phyloP scores from a whole-genome alignment of 2,113 vertebrate genomes.

The Setophaga petechia region DNA sequence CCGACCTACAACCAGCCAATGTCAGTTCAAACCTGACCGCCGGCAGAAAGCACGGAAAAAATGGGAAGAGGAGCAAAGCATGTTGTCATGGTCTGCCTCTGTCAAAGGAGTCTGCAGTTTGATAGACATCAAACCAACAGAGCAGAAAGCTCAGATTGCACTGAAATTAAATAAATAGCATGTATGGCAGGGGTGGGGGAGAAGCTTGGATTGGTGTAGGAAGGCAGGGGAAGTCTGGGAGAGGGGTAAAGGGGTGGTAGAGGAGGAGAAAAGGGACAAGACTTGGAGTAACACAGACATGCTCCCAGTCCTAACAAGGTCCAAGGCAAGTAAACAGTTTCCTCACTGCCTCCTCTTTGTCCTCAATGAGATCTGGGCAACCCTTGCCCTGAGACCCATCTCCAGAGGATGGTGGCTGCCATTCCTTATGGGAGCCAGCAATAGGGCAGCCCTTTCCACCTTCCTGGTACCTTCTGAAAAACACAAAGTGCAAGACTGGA shows the following conservation, averaged over 20 bases:
- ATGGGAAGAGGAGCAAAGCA: neutral
- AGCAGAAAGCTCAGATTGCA: conserved; percentile 11
- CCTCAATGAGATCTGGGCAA: neutral
- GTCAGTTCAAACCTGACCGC: neutral
- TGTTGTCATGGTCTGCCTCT: conserved; percentile 1
- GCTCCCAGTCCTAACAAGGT: neutral
- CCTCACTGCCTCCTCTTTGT: neutral
- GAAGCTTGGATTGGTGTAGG: neutral
- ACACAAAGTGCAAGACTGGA: neutral
- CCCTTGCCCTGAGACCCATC: neutral
- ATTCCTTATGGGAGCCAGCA: neutral
- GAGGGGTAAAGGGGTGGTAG: neutral
- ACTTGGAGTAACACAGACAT: neutral
- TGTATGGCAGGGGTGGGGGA: accelerated
- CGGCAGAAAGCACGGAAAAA: neutral
- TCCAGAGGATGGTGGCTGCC: too few species aligned
- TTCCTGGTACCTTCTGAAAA: neutral
- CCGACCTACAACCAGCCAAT: conserved; percentile 31
- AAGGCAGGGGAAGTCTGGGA: neutral
- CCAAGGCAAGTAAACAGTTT: neutral
- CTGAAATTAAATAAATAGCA: neutral
- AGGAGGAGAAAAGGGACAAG: neutral
- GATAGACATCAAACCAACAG: conserved; percentile 12
- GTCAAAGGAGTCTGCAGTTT: conserved; percentile 4
- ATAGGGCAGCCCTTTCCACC: neutral